Evolutionary conservation across 2,113 vertebrate species (phyloP).

Genomic region (Phylloscopus whistleri): DNA sequence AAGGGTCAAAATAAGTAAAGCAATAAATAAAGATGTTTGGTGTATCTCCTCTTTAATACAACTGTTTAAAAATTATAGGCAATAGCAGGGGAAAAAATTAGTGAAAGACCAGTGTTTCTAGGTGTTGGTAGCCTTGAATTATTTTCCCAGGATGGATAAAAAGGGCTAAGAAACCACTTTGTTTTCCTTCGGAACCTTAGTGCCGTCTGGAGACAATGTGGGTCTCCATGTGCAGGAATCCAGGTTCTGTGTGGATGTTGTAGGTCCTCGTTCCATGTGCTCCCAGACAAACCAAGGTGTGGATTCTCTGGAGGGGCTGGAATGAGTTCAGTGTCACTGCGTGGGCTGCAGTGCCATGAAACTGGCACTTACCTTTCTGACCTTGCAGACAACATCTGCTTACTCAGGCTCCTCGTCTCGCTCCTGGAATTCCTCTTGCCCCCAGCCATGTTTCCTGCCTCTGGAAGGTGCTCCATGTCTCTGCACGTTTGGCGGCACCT

Average conservation of each 20-base stretch:
- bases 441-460: not conserved
- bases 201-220: not conserved
- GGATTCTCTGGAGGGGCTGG: not conserved
- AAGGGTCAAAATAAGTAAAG: not conserved
- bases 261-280: not conserved
- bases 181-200: not conserved
- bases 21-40: not conserved
- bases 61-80: not conserved
- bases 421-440: not conserved
- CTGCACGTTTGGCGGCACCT: not conserved
- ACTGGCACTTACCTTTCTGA: not conserved
- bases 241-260: not conserved
- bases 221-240: not conserved
- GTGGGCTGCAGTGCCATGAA: not conserved
- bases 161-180: not conserved
- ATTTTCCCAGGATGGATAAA: not conserved
- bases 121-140: not conserved
- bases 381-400: constrained; percentile 2
- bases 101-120: not conserved
- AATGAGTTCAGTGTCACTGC: not conserved
- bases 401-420: not conserved
- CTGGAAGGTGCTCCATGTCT: not conserved
- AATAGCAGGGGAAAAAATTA: not conserved
- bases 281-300: not conserved
- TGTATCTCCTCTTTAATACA: not conserved